phyloP scores from a whole-genome alignment of 2,888 invertebrate genomes.

The Agriopis leucophaearia region DNA sequence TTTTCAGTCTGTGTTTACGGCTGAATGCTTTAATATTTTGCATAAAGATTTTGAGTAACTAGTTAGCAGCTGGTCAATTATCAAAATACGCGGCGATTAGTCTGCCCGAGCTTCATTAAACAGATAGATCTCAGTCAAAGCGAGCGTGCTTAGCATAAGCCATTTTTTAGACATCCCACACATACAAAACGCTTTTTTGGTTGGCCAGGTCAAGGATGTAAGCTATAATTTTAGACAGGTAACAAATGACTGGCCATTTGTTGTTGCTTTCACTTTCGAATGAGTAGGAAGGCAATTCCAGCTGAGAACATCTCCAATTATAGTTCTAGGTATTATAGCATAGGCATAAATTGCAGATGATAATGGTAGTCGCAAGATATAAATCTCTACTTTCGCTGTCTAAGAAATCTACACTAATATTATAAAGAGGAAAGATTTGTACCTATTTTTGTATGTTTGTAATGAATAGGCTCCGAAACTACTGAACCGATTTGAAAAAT shows the following conservation, averaged over 20 bases:
- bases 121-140: slow-evolving; percentile 26
- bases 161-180: slow-evolving; percentile 40
- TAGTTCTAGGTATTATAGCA: slow-evolving; percentile 5
- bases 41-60: not conserved
- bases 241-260: slow-evolving; percentile 39
- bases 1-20: slow-evolving; percentile 9
- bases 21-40: slow-evolving; percentile 5
- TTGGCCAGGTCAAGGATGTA: slow-evolving; percentile 44
- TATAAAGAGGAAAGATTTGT: no score
- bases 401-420: no score
- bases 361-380: slow-evolving; percentile 2
- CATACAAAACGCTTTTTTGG: slow-evolving; percentile 30
- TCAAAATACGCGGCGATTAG: slow-evolving; percentile 22
- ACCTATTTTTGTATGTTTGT: no score
- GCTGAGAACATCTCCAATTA: slow-evolving; percentile 11
- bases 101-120: slow-evolving; percentile 24
- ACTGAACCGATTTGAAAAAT: no score
- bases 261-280: slow-evolving; percentile 36
- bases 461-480: no score
- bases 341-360: slow-evolving; percentile 2
- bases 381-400: slow-evolving; percentile 13
- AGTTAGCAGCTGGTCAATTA: not conserved
- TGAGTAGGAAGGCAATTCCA: slow-evolving; percentile 20
- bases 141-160: slow-evolving; percentile 30
- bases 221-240: slow-evolving; percentile 34